Percentiles rank a stretch among this genome's conserved stretches.
Conservation (phyloP, 2,888 invertebrate species). For the Dastarcus helophoroides region DNA sequence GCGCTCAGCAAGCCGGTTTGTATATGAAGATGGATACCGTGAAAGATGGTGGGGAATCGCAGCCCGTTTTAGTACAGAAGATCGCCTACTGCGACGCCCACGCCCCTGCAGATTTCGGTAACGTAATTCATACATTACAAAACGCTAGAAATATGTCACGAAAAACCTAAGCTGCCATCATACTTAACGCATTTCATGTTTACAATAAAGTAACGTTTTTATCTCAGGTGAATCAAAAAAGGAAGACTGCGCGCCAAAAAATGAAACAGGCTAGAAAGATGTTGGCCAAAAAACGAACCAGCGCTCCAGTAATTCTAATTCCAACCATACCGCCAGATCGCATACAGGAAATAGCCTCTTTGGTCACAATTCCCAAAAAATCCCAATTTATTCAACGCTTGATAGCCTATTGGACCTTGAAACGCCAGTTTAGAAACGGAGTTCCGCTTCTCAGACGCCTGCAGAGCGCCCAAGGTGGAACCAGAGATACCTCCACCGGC, state of each 20-base stretch:
- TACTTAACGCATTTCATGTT: no score
- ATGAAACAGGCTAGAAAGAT: constrained; percentile 82
- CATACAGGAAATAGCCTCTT: constrained; percentile 73
- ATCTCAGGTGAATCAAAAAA: constrained; percentile 20
- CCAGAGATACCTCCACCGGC: constrained; percentile 28
- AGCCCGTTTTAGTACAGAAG: constrained; percentile 81
- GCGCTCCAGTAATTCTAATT: constrained; percentile 83
- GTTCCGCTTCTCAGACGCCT: constrained; percentile 83
- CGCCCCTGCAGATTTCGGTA: constrained; percentile 55
- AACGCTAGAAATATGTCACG: no score
- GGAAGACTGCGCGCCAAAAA: constrained; percentile 51
- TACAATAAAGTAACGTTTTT: no score
- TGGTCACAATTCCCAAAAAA: constrained; percentile 62
- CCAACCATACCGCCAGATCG: constrained; percentile 86
- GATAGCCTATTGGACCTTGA: constrained; percentile 94
- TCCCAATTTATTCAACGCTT: constrained; percentile 80
- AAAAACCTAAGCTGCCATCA: no score
- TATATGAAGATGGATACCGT: constrained; percentile 97
- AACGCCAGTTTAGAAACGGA: constrained; percentile 88
- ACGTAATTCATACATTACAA: no score
- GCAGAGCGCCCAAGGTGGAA: constrained; percentile 46
- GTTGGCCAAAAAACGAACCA: constrained; percentile 78
- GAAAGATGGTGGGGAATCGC: constrained; percentile 40
- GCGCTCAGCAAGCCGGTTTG: constrained; percentile 90
- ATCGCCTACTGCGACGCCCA: constrained; percentile 95